Percentiles rank a stretch among this genome's conserved stretches.
Evolutionary conservation across 2,797 vertebrate genomes (phyloP).

Genomic region (Periparus ater): DNA sequence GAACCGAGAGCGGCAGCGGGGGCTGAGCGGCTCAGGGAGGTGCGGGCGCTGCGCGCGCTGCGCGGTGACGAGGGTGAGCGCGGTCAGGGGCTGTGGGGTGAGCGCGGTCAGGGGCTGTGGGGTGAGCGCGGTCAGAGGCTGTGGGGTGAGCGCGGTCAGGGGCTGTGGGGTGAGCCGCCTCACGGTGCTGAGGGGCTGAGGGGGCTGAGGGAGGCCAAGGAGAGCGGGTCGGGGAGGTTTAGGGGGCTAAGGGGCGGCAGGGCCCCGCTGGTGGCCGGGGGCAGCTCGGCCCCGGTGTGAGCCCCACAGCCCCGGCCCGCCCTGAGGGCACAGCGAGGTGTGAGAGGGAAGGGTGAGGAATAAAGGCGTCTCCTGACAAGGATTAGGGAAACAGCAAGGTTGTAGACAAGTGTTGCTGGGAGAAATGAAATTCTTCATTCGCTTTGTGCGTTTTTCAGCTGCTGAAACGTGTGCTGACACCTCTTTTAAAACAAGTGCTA

Average conservation of each 20-base stretch:
- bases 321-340: background rate
- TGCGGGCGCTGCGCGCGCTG: background rate
- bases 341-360: fast-evolving
- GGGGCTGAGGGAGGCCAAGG: background rate
- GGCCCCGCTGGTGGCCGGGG: background rate
- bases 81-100: too few species aligned
- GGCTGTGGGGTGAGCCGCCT: background rate
- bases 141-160: background rate
- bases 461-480: background rate
- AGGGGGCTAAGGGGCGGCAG: background rate
- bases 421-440: fast-evolving
- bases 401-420: fast-evolving
- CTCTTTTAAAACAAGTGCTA: fast-evolving
- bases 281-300: background rate
- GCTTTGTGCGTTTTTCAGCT: fast-evolving
- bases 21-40: background rate
- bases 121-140: background rate
- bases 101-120: background rate
- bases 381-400: fast-evolving
- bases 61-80: background rate
- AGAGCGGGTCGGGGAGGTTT: too few species aligned
- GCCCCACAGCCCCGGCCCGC: background rate
- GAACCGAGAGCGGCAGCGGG: background rate
- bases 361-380: fast-evolving
- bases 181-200: background rate